These are phyloP conservation scores for Neosilurus mollespiculum DNA, from an alignment of 2,797 vertebrate genomes.

Conservation along the genomic window DNA sequence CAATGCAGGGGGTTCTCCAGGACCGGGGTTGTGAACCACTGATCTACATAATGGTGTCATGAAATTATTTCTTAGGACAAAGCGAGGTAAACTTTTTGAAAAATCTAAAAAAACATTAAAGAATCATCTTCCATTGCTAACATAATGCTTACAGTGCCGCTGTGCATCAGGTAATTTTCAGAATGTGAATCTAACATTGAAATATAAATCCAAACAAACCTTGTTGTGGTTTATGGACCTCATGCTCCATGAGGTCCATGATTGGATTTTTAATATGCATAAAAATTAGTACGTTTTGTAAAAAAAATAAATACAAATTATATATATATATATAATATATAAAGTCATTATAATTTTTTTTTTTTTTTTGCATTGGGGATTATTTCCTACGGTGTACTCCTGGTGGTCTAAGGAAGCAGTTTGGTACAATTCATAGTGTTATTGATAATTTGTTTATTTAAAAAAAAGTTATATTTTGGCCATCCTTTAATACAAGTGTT, in stretches of 20 bases:
- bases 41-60: background rate
- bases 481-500: constrained; percentile 36
- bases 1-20: no score
- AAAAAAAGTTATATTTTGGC: background rate
- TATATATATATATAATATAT: no score
- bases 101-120: no score
- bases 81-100: no score
- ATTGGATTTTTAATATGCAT: background rate
- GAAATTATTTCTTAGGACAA: background rate
- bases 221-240: background rate
- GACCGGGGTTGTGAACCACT: no score
- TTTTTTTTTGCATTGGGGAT: background rate
- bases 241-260: background rate
- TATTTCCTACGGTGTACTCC: background rate
- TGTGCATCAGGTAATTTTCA: background rate
- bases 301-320: no score
- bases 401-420: background rate
- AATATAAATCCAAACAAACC: background rate
- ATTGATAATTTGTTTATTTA: background rate
- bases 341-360: background rate
- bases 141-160: background rate
- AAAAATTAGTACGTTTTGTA: background rate
- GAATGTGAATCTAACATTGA: background rate
- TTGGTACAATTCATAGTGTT: background rate
- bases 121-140: background rate